Evolutionary conservation across 92 coral and sea anemone genomes (phyloP).

Genomic region (Parazoanthus darwini): DNA sequence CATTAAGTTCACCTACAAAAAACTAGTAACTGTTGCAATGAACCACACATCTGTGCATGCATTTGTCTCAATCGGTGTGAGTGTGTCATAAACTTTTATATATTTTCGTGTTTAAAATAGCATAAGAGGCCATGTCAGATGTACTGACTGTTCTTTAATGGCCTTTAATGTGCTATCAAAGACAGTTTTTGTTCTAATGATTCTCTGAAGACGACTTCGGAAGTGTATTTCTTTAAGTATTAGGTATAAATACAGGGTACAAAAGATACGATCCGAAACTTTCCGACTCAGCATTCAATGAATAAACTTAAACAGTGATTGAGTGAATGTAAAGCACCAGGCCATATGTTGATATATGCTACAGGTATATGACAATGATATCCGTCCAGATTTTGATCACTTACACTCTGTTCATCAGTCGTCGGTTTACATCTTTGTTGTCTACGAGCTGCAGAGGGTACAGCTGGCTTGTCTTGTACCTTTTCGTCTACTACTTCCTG

Average conservation of each 20-base stretch:
- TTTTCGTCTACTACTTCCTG: conserved; percentile 3
- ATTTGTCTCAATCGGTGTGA: not conserved
- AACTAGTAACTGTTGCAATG: too few species aligned
- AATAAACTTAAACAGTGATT: not conserved
- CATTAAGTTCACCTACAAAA: too few species aligned
- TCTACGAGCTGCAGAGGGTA: not conserved
- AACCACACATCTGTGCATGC: too few species aligned
- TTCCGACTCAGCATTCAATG: not conserved
- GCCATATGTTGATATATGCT: not conserved
- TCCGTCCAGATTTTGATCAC: not conserved
- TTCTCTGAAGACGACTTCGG: not conserved
- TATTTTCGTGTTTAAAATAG: too few species aligned
- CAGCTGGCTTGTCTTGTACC: not conserved
- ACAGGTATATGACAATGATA: not conserved
- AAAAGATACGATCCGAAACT: not conserved
- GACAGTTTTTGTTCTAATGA: not conserved
- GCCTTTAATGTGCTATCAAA: too few species aligned
- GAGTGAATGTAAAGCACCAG: not conserved
- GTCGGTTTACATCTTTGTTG: conserved; percentile 3
- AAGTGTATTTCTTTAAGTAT: not conserved
- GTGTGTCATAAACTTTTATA: not conserved
- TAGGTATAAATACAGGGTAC: not conserved
- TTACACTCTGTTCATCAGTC: not conserved
- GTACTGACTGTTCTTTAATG: not conserved
- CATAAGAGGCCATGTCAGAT: not conserved